Evolutionary conservation across 2,797 vertebrate genomes (phyloP).

Genomic region (Spinibarbus caldwelli): DNA sequence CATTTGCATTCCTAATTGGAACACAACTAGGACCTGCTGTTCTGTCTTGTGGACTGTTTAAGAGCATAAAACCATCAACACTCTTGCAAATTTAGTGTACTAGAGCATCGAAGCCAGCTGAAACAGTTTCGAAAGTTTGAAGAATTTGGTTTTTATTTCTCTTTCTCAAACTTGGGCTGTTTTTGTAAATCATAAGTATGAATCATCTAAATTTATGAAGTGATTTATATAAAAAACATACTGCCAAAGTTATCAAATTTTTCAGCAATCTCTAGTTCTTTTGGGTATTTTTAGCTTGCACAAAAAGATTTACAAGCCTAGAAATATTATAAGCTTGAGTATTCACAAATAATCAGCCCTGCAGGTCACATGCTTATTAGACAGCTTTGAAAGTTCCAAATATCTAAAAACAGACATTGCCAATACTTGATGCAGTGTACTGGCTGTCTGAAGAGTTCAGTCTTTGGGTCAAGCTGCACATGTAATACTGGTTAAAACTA

Average conservation of each 20-base stretch:
- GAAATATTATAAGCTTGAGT: background rate
- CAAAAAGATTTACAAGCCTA: constrained; percentile 22
- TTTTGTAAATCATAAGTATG: constrained; percentile 21
- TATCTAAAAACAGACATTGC: background rate
- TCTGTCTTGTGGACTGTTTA: constrained; percentile 19
- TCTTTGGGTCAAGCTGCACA: constrained; percentile 20
- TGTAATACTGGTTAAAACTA: constrained; percentile 37
- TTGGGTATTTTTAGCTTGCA: constrained; percentile 2
- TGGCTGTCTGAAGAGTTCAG: background rate
- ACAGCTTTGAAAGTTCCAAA: constrained; percentile 1
- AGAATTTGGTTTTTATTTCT: background rate
- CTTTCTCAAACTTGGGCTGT: background rate
- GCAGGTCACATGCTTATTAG: background rate
- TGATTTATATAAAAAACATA: constrained; percentile 3
- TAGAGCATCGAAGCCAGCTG: background rate
- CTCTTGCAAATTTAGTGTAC: background rate
- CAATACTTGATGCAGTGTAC: constrained; percentile 5
- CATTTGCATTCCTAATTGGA: constrained; percentile 40
- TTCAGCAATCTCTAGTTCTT: background rate
- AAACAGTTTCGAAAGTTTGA: background rate
- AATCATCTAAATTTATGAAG: constrained; percentile 8
- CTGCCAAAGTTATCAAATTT: constrained; percentile 2
- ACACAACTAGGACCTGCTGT: constrained; percentile 15
- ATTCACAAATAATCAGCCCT: constrained; percentile 25
- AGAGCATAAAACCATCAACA: constrained; percentile 30